Evolutionary conservation across 2,888 invertebrate genomes (phyloP).

Genomic region (Himalopsyche tibetana): DNA sequence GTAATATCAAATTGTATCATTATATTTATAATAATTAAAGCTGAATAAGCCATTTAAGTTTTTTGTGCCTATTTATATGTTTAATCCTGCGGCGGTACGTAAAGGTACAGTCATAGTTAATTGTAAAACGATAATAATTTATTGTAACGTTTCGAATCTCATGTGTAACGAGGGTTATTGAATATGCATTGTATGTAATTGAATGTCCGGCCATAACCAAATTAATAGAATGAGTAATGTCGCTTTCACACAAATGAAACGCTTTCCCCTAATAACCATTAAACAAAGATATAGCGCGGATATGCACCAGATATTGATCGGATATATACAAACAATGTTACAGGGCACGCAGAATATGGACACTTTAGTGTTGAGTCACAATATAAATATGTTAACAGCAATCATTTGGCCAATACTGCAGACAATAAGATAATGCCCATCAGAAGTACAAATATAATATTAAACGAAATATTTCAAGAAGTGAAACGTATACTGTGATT

Average conservation of each 20-base stretch:
- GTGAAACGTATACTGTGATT: no score
- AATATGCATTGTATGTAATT: constrained; percentile 52
- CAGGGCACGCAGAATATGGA: background rate
- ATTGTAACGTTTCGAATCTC: constrained; percentile 12
- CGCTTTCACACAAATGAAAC: constrained; percentile 45
- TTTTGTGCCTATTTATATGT: background rate
- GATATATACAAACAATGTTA: constrained; percentile 12
- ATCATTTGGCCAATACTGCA: no score
- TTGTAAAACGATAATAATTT: constrained; percentile 15
- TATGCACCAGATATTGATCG: constrained; percentile 40
- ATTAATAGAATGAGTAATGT: constrained; percentile 62
- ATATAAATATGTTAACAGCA: background rate
- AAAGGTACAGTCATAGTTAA: background rate
- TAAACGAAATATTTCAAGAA: no score
- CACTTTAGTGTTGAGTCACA: background rate
- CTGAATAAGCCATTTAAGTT: background rate
- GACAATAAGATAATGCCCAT: no score
- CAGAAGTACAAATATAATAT: no score
- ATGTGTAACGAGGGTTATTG: constrained; percentile 9
- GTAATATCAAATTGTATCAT: no score
- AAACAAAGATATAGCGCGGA: constrained; percentile 42
- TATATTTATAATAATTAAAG: no score
- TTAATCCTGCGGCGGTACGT: background rate
- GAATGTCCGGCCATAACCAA: constrained; percentile 60
- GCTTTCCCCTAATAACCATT: constrained; percentile 46